Evolutionary conservation across 2,888 invertebrate species (phyloP).

Genomic region (Drosophila incognita): DNA sequence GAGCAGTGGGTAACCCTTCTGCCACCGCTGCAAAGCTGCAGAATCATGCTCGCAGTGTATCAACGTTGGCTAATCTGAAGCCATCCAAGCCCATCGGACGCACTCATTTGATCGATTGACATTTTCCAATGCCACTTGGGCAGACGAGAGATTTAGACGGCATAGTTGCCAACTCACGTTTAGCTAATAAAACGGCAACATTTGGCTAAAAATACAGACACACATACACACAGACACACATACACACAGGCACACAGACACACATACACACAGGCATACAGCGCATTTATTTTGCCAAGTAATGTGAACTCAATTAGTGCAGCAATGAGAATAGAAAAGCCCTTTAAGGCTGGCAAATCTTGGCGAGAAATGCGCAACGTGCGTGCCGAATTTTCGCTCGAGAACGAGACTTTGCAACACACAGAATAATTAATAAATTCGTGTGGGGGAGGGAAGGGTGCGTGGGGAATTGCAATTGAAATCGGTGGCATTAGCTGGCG

Average conservation of each 20-base stretch:
- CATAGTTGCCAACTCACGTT: conserved; percentile 76
- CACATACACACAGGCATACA: conserved; percentile 1
- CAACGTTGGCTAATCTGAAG: conserved; percentile 31
- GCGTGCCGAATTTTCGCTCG: conserved; percentile 53
- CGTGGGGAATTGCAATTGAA: conserved; percentile 24
- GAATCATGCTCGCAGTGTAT: conserved; percentile 29
- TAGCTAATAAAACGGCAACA: conserved; percentile 71
- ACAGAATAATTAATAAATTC: conserved; percentile 37
- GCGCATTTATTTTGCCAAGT: conserved; percentile 69
- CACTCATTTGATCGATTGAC: conserved; percentile 57
- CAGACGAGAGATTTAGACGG: conserved; percentile 22
- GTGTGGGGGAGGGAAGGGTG: neutral
- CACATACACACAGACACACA: neutral
- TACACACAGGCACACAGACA: neutral
- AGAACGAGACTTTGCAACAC: conserved; percentile 25
- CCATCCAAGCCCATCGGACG: conserved; percentile 53
- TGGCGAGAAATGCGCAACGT: conserved; percentile 58
- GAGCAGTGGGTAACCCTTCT: conserved; percentile 8
- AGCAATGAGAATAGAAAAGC: conserved; percentile 38
- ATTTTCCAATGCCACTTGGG: conserved; percentile 53
- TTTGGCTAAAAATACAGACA: conserved; percentile 56
- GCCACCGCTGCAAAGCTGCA: conserved; percentile 6
- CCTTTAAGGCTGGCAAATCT: conserved; percentile 40
- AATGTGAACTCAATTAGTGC: conserved; percentile 77
- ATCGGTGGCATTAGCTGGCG: conserved; percentile 46